phyloP scores from a whole-genome alignment of 1,140 invertebrate genomes.

The Euura saliciscinereae region DNA sequence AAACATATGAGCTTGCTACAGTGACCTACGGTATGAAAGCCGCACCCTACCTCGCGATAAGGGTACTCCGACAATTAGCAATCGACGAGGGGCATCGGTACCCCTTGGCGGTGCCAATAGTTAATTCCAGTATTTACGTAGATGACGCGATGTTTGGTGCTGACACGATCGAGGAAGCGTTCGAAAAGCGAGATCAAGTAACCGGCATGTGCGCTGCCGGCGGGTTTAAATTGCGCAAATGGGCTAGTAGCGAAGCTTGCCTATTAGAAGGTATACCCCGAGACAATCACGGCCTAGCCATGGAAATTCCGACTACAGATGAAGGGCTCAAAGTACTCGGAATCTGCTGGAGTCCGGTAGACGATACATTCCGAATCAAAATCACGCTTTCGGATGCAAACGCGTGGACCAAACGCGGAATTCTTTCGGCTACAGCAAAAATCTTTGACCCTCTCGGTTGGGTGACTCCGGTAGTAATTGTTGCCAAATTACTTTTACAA shows the following conservation, averaged over 20 bases:
- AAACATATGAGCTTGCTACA: constrained; percentile 39
- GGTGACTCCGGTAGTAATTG: constrained; percentile 38
- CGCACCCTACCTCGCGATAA: constrained; percentile 40
- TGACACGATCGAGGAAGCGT: constrained; percentile 22
- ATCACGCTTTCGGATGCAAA: too few relatives aligned
- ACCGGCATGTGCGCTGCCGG: too few relatives aligned
- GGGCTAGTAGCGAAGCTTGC: too few relatives aligned
- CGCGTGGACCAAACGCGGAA: constrained; percentile 30
- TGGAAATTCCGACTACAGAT: too few relatives aligned
- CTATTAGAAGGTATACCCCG: too few relatives aligned
- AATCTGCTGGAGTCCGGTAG: too few relatives aligned
- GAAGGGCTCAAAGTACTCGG: too few relatives aligned
- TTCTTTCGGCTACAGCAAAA: constrained; percentile 42
- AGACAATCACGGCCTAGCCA: too few relatives aligned
- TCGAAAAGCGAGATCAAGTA: too few relatives aligned
- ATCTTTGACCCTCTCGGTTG: constrained; percentile 43
- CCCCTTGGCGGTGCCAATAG: constrained; percentile 30
- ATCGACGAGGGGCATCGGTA: constrained; percentile 32
- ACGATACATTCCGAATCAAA: too few relatives aligned
- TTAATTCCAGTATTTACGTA: constrained; percentile 26
- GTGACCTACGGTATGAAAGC: constrained; percentile 49
- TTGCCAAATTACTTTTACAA: constrained; percentile 12
- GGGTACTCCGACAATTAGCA: constrained; percentile 38
- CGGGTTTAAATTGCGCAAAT: too few relatives aligned
- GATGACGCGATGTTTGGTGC: constrained; percentile 42